Evolutionary conservation across 2,113 vertebrate genomes (phyloP).

Genomic region (Brevimyrus niger): DNA sequence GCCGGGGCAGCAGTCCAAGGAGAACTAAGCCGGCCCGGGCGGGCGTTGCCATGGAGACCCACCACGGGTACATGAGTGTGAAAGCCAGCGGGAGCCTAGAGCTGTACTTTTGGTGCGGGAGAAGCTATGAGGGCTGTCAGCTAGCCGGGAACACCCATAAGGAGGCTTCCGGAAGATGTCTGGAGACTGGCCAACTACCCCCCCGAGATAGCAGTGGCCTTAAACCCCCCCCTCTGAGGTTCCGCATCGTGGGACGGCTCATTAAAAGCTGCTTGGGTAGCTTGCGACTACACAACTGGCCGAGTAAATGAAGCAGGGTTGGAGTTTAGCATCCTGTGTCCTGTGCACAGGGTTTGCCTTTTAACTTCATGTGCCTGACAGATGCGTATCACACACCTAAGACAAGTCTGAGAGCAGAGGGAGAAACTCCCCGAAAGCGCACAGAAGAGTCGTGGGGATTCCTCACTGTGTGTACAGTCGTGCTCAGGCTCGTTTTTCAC

Average conservation of each 20-base stretch:
- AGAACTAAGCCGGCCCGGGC: constrained; percentile 14
- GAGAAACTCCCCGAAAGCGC: no score
- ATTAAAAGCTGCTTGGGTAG: not conserved
- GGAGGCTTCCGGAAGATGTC: not conserved
- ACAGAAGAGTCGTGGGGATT: not conserved
- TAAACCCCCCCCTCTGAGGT: constrained; percentile 11
- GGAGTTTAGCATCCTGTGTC: not conserved
- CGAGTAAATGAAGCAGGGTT: not conserved
- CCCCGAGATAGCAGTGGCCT: not conserved
- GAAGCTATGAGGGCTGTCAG: not conserved
- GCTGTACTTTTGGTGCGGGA: not conserved
- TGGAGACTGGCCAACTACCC: not conserved
- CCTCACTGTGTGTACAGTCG: not conserved
- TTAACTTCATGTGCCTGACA: not conserved
- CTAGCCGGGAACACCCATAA: constrained; percentile 16
- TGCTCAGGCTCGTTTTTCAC: not conserved
- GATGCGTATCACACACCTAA: not conserved
- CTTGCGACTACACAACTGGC: not conserved
- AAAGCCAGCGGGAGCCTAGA: not conserved
- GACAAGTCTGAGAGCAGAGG: not conserved
- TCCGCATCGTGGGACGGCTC: not conserved
- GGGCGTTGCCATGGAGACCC: constrained; percentile 12
- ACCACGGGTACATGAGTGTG: not conserved
- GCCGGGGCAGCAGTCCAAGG: constrained; percentile 22
- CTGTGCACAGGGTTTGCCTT: not conserved